phyloP scores from a whole-genome alignment of 2,888 invertebrate species.

The Pomacea canaliculata region DNA sequence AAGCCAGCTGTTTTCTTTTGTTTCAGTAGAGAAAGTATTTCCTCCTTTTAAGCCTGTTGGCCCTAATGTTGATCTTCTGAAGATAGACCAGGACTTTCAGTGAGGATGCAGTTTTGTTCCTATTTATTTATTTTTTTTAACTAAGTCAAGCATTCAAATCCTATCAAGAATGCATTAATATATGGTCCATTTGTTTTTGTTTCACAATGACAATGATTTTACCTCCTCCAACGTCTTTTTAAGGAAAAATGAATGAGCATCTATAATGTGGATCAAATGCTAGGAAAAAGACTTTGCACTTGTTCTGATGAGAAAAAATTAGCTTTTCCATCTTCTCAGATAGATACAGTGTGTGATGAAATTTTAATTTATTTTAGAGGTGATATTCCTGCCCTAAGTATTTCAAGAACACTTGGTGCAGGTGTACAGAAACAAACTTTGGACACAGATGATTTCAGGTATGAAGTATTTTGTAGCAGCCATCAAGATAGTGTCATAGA shows the following conservation, averaged over 20 bases:
- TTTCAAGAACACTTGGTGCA: conserved; percentile 16
- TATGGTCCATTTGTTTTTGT: too few species aligned
- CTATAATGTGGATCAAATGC: not conserved
- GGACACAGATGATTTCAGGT: conserved; percentile 37
- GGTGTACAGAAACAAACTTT: conserved; percentile 17
- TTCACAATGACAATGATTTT: too few species aligned
- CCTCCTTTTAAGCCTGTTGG: conserved; percentile 63
- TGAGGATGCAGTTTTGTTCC: conserved; percentile 23
- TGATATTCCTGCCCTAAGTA: conserved; percentile 7
- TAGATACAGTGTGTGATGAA: not conserved
- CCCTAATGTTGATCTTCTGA: conserved; percentile 48
- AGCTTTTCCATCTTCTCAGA: not conserved
- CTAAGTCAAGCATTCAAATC: too few species aligned
- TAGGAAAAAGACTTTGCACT: too few species aligned
- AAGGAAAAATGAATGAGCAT: not conserved
- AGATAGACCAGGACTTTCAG: conserved; percentile 39
- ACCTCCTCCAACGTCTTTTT: too few species aligned
- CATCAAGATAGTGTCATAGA: not conserved
- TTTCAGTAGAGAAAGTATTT: conserved; percentile 58
- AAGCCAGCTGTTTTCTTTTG: conserved; percentile 14
- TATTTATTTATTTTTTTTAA: too few species aligned
- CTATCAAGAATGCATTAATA: too few species aligned
- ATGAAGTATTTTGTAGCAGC: conserved; percentile 3
- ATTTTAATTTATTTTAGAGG: conserved; percentile 5
- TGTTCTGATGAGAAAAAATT: too few species aligned